phyloP scores from a whole-genome alignment of 2,888 invertebrate species.

The Heliconius hortense region DNA sequence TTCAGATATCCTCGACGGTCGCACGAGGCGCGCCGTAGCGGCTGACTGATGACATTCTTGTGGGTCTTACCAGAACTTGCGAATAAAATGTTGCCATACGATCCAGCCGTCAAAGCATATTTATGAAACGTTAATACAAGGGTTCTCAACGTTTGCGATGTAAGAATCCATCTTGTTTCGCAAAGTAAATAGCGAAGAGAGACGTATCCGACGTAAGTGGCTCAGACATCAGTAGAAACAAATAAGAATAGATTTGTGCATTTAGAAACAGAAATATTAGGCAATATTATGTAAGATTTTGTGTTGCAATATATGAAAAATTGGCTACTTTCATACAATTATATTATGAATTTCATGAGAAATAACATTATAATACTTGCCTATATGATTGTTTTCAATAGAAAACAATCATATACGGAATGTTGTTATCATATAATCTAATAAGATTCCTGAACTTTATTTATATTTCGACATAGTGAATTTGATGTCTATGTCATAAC shows the following conservation, averaged over 20 bases:
- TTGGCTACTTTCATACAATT: background rate
- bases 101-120: slow-evolving; percentile 23
- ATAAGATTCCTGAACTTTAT: too few species aligned
- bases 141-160: slow-evolving; percentile 1
- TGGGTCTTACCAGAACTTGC: slow-evolving; percentile 15
- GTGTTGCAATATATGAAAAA: background rate
- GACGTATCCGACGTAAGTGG: slow-evolving; percentile 7
- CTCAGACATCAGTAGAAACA: background rate
- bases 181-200: slow-evolving; percentile 9
- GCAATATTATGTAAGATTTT: background rate
- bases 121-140: slow-evolving; percentile 27
- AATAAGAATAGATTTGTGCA: background rate
- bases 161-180: background rate
- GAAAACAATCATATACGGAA: too few species aligned
- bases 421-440: too few species aligned
- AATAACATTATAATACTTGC: too few species aligned
- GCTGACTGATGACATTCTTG: slow-evolving; percentile 29
- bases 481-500: too few species aligned
- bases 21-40: slow-evolving; percentile 3
- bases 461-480: too few species aligned
- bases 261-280: background rate
- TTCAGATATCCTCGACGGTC: background rate
- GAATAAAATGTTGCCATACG: slow-evolving; percentile 19
- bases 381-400: too few species aligned
- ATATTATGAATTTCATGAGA: too few species aligned